Percentiles rank a stretch among this genome's conserved stretches.
Evolutionary conservation across 2,888 invertebrate species (phyloP).

Genomic region (Synergus laeviventris): DNA sequence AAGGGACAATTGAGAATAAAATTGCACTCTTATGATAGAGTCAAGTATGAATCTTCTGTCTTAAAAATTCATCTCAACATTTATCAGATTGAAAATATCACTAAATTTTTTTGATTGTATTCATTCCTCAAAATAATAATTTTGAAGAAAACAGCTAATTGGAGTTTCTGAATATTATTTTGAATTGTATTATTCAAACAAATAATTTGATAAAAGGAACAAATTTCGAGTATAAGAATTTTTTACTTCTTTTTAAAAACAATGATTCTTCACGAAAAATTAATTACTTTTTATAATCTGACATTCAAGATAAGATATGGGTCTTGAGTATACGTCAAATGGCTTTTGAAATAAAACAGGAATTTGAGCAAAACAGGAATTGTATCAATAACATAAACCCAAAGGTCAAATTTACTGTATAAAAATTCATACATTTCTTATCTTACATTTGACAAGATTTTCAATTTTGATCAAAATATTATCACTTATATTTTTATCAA

Average conservation of each 20-base stretch:
- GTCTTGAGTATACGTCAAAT: background rate
- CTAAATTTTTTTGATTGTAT: background rate
- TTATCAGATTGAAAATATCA: background rate
- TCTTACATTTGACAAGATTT: background rate
- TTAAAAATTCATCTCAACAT: background rate
- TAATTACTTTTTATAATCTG: conserved; percentile 24
- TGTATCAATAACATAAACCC: conserved; percentile 2
- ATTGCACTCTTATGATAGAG: conserved; percentile 6
- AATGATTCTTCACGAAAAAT: background rate
- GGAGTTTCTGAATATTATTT: background rate
- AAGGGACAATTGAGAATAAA: conserved; percentile 58
- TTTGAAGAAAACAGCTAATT: background rate
- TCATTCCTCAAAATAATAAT: background rate
- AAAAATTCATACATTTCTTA: background rate
- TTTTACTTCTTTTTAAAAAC: background rate
- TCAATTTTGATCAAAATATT: background rate
- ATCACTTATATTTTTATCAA: background rate
- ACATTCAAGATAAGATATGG: conserved; percentile 25
- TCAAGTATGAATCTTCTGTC: background rate
- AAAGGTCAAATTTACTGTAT: background rate
- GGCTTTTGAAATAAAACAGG: background rate
- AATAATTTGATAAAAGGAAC: background rate
- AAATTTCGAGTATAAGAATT: background rate
- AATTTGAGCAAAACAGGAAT: background rate
- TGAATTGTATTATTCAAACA: background rate